A percentile compares a stretch with the other conserved stretches of the same genome.
Conservation (phyloP, 2,888 invertebrate genomes). For the Chrysopilus asiliformis region DNA sequence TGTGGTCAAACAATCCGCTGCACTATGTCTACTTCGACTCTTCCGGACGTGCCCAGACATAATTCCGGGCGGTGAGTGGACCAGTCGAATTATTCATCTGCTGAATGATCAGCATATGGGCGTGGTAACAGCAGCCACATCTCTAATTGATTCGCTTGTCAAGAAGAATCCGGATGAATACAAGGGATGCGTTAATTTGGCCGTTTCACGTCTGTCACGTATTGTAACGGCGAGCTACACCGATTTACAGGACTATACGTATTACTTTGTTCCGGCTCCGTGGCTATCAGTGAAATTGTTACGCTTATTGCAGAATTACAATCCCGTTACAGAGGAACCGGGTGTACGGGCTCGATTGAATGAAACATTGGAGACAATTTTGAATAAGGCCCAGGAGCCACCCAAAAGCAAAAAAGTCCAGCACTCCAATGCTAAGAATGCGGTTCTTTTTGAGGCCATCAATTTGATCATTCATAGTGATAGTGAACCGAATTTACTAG, state of each 20-base stretch:
- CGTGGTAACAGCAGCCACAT: constrained; percentile 97
- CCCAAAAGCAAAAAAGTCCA: constrained; percentile 99
- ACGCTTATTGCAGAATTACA: constrained; percentile 93
- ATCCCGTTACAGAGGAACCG: constrained; percentile 92
- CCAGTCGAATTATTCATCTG: constrained; percentile 94
- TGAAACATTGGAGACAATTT: constrained; percentile 94
- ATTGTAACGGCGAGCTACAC: constrained; percentile 99
- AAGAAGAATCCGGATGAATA: constrained; percentile 99
- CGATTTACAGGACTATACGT: constrained; percentile 98
- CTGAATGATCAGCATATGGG: constrained; percentile 99
- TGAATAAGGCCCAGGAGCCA: constrained; percentile 98
- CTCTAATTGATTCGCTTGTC: constrained; percentile 93
- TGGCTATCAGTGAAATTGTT: constrained; percentile 98
- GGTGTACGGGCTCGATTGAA: constrained; percentile 91
- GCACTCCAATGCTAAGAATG: constrained; percentile 99
- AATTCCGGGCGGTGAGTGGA: constrained; percentile 96
- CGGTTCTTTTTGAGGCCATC: constrained; percentile 98
- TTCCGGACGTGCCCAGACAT: constrained; percentile 93
- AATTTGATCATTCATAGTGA: constrained; percentile 99
- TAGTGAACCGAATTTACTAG: constrained; percentile 89
- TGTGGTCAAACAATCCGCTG: constrained; percentile 98
- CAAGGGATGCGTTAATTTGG: constrained; percentile 95
- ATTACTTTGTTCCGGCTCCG: constrained; percentile 99
- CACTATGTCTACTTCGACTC: constrained; percentile 84
- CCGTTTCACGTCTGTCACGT: constrained; percentile 91